These are phyloP conservation scores for Apodemus agrarius DNA, from an alignment of 2,797 vertebrate genomes.

Conservation along the genomic window DNA sequence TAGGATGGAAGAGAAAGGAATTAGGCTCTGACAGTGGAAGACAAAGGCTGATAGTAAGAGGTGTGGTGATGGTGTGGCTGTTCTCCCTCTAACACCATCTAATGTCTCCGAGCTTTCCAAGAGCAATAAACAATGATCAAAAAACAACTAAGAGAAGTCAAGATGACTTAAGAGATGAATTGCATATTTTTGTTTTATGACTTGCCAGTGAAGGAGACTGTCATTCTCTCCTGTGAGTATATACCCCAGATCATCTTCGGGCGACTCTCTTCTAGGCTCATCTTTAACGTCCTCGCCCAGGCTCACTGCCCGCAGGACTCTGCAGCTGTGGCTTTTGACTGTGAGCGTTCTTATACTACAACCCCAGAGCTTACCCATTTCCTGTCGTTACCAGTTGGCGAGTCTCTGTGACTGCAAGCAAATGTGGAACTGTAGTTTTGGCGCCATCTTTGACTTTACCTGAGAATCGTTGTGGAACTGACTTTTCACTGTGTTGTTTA, in stretches of 20 bases:
- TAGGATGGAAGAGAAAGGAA: neutral
- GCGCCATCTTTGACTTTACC: neutral
- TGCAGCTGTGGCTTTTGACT: slow-evolving; percentile 21
- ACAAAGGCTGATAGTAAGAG: neutral
- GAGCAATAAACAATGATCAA: neutral
- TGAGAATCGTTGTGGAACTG: slow-evolving; percentile 50
- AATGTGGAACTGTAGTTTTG: slow-evolving; percentile 16
- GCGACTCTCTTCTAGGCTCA: neutral
- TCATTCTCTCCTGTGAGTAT: neutral
- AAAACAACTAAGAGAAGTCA: slow-evolving; percentile 18
- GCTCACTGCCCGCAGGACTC: neutral
- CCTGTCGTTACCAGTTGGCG: neutral
- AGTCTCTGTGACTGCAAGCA: slow-evolving; percentile 1
- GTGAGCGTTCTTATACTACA: neutral
- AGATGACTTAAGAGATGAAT: neutral
- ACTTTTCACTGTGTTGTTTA: slow-evolving; percentile 33
- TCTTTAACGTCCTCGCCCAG: neutral
- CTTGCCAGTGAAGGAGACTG: neutral
- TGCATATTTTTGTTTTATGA: slow-evolving; percentile 14
- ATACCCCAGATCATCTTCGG: neutral
- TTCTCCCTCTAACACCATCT: neutral
- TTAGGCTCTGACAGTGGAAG: neutral
- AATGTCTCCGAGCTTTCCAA: neutral
- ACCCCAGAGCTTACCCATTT: neutral
- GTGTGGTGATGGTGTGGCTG: neutral